Conservation (phyloP, 53 echinoderm and acorn worm species). For the Arbacia lixula region DNA sequence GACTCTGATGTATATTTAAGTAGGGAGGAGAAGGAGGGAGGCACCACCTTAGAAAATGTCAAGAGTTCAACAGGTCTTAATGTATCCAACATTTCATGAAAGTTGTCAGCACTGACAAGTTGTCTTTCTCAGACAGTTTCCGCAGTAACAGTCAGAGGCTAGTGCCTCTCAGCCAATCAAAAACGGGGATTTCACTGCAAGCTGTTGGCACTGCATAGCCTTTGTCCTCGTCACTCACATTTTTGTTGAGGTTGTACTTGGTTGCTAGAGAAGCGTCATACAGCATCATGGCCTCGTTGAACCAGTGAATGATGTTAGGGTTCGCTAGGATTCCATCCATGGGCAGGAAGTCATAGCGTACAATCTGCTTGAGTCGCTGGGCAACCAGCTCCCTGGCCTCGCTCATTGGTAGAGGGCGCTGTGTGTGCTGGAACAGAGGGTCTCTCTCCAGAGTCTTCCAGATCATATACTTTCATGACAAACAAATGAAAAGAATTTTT, state of each 20-base stretch:
- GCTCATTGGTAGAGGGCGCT: slow-evolving; percentile 50
- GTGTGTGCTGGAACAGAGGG: slow-evolving; percentile 68
- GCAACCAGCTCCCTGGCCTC: slow-evolving; percentile 62
- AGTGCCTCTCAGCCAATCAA: too few species aligned
- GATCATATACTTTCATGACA: slow-evolving; percentile 72
- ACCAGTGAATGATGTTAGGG: slow-evolving; percentile 57
- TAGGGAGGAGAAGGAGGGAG: too few species aligned
- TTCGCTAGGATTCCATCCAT: slow-evolving; percentile 46
- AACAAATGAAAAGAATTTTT: too few species aligned
- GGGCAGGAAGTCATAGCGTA: slow-evolving; percentile 60
- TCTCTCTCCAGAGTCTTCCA: slow-evolving; percentile 81
- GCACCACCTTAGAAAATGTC: too few species aligned
- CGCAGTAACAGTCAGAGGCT: too few species aligned
- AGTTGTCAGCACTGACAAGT: too few species aligned
- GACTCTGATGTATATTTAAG: too few species aligned
- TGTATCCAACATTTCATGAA: too few species aligned
- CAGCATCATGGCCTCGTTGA: slow-evolving; percentile 69
- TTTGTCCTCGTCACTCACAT: slow-evolving; percentile 20
- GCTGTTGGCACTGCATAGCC: too few species aligned
- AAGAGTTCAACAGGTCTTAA: too few species aligned
- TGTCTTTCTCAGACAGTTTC: too few species aligned
- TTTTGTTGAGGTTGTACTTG: slow-evolving; percentile 73
- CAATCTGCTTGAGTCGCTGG: slow-evolving; percentile 61
- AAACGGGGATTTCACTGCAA: too few species aligned
- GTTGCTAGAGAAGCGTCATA: slow-evolving; percentile 75